Conservation (phyloP, 1,140 invertebrate species). For the Magallana gigas region DNA sequence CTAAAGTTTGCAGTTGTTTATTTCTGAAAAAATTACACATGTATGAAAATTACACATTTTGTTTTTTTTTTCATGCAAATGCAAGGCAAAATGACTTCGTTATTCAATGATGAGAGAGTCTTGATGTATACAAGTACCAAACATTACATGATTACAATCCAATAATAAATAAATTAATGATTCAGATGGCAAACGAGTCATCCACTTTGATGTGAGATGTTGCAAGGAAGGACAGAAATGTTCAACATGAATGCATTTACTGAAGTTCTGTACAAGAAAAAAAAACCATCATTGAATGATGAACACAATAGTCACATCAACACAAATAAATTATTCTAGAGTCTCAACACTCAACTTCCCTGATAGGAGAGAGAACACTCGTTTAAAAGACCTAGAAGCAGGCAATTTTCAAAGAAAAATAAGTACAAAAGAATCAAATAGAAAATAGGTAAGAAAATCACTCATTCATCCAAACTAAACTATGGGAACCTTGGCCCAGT, state of each 20-base stretch:
- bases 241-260: conserved; percentile 29
- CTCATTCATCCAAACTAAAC: conserved; percentile 27
- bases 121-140: conserved; percentile 20
- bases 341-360: conserved; percentile 32
- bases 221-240: conserved; percentile 21
- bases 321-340: conserved; percentile 33
- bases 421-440: conserved; percentile 4
- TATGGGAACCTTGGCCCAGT: background rate
- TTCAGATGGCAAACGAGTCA: conserved; percentile 1
- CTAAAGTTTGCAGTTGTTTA: background rate
- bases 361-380: conserved; percentile 11
- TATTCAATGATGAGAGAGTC: conserved; percentile 11
- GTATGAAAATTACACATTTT: conserved; percentile 34
- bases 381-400: background rate
- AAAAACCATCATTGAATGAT: conserved; percentile 38
- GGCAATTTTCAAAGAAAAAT: conserved; percentile 15
- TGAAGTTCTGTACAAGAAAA: conserved; percentile 20
- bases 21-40: conserved; percentile 30
- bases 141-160: conserved; percentile 28
- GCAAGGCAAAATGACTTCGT: conserved; percentile 6
- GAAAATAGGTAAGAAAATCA: conserved; percentile 20
- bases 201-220: conserved; percentile 12
- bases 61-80: conserved; percentile 24
- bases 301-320: conserved; percentile 33
- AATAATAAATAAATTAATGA: conserved; percentile 37